Percentiles rank a stretch among this genome's conserved stretches.
phyloP scores from a whole-genome alignment of 2,888 invertebrate species.

The Coenonympha glycerion region DNA sequence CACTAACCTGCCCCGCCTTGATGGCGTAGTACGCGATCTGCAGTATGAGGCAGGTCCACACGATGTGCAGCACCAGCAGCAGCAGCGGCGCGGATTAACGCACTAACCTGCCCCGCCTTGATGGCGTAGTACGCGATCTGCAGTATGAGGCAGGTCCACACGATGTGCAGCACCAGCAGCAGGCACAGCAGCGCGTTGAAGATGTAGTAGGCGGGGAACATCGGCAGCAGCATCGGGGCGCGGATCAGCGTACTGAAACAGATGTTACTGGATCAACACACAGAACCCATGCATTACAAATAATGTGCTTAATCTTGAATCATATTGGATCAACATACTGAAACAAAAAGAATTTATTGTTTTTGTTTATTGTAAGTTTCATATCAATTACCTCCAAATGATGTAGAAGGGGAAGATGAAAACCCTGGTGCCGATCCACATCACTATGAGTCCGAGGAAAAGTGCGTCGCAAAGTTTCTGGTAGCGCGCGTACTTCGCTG shows the following conservation, averaged over 20 bases:
- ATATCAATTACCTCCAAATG: slow-evolving; percentile 80
- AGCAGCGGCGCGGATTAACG: slow-evolving; percentile 83
- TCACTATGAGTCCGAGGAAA: slow-evolving; percentile 90
- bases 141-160: slow-evolving; percentile 96
- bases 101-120: slow-evolving; percentile 79
- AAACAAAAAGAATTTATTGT: too few species aligned
- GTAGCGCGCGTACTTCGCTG: slow-evolving; percentile 94
- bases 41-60: too few species aligned
- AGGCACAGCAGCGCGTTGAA: slow-evolving; percentile 90
- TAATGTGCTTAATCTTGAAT: too few species aligned
- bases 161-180: slow-evolving; percentile 86
- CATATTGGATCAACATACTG: too few species aligned
- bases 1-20: too few species aligned
- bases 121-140: slow-evolving; percentile 87
- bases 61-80: slow-evolving; percentile 92
- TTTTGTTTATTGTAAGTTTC: too few species aligned
- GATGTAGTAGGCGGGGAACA: slow-evolving; percentile 95
- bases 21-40: too few species aligned
- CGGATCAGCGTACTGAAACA: slow-evolving; percentile 84
- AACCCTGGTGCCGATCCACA: slow-evolving; percentile 94
- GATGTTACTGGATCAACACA: not conserved
- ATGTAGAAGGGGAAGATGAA: slow-evolving; percentile 94
- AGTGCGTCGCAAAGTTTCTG: slow-evolving; percentile 91
- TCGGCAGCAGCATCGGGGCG: slow-evolving; percentile 87
- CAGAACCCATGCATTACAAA: too few species aligned